Conservation (phyloP, 30 jellyfish, hydroid and myxozoan species). For the Cassiopea andromeda region DNA sequence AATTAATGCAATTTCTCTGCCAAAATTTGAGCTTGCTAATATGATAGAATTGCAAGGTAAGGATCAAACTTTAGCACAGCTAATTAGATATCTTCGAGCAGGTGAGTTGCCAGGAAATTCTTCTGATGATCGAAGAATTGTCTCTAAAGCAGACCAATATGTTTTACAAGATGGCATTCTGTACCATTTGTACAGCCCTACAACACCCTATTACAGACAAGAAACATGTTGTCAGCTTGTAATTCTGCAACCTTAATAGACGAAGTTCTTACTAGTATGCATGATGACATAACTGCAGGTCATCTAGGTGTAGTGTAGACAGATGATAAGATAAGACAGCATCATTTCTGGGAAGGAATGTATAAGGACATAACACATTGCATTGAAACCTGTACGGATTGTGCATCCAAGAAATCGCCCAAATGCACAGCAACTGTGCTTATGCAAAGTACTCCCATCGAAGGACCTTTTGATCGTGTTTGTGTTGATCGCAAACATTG, state of each 20-base stretch:
- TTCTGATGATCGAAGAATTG: neutral
- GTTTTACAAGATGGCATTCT: constrained; percentile 41
- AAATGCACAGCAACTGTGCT: constrained; percentile 61
- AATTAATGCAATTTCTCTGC: constrained; percentile 24
- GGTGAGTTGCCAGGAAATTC: constrained; percentile 37
- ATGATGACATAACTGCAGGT: constrained; percentile 65
- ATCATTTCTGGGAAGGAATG: constrained; percentile 78
- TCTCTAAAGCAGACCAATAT: constrained; percentile 38
- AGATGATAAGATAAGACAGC: constrained; percentile 54
- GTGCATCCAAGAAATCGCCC: constrained; percentile 68
- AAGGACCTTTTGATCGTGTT: constrained; percentile 65
- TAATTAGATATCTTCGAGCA: constrained; percentile 30
- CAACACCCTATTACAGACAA: constrained; percentile 38
- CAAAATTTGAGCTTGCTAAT: constrained; percentile 46
- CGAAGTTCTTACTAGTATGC: constrained; percentile 52
- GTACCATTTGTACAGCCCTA: constrained; percentile 70
- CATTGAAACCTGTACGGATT: constrained; percentile 65
- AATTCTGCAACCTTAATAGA: constrained; percentile 42
- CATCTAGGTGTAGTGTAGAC: constrained; percentile 66
- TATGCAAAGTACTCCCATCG: constrained; percentile 67
- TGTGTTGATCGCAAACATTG: constrained; percentile 27
- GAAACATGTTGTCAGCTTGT: constrained; percentile 62
- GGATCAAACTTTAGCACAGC: constrained; percentile 46
- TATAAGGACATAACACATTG: constrained; percentile 50
- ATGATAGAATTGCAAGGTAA: constrained; percentile 46